These are phyloP conservation scores for Dexiosoma caninum DNA, from an alignment of 2,888 invertebrate species.

Conservation along the genomic window DNA sequence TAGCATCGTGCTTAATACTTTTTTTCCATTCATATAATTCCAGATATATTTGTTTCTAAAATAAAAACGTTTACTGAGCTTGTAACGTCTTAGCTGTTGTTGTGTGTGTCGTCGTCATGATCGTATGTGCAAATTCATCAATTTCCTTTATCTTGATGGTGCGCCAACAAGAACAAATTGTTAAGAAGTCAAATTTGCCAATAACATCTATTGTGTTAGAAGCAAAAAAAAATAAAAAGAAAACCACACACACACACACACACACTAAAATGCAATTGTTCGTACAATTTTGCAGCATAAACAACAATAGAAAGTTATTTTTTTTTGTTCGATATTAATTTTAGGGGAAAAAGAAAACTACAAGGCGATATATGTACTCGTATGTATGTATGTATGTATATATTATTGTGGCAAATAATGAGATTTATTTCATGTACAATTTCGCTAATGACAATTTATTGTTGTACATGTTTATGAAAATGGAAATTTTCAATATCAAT, in stretches of 20 bases:
- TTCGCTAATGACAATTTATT: constrained; percentile 69
- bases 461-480: constrained; percentile 69
- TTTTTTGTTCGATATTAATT: constrained; percentile 4
- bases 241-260: no score
- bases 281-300: background rate
- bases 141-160: constrained; percentile 72
- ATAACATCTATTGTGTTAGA: constrained; percentile 50
- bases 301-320: constrained; percentile 57
- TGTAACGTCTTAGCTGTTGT: constrained; percentile 9
- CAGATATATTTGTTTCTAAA: background rate
- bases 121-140: constrained; percentile 69
- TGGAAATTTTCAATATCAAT: constrained; percentile 65
- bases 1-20: constrained; percentile 48
- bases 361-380: no score
- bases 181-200: constrained; percentile 63
- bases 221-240: background rate
- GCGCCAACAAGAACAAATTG: constrained; percentile 62
- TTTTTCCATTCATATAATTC: constrained; percentile 15
- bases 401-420: constrained; percentile 42
- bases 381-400: no score
- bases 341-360: constrained; percentile 9
- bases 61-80: constrained; percentile 23
- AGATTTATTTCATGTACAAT: constrained; percentile 64
- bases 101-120: constrained; percentile 19
- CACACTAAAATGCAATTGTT: constrained; percentile 27